These are phyloP conservation scores for Meliscaeva auricollis DNA, from an alignment of 2,888 invertebrate genomes.

Conservation along the genomic window DNA sequence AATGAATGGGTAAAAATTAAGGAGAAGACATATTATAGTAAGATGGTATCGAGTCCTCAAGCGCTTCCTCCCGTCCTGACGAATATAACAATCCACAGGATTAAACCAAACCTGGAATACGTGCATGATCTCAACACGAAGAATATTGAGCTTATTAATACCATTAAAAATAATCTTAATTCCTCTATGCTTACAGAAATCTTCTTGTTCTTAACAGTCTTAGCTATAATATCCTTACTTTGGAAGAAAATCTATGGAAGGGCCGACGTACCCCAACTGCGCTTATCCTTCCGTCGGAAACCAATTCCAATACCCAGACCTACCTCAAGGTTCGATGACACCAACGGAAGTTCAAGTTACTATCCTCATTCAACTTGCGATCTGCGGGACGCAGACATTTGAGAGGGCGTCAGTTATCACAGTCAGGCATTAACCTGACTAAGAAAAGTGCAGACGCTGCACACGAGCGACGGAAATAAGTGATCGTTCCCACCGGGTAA, in stretches of 20 bases:
- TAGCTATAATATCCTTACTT: constrained; percentile 3
- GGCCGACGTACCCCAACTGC: constrained; percentile 5
- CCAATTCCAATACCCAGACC: neutral
- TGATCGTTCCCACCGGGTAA: constrained; percentile 5
- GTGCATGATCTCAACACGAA: too few species aligned
- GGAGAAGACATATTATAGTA: neutral
- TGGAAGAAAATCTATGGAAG: constrained; percentile 34
- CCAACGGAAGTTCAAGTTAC: neutral
- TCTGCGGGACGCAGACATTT: neutral
- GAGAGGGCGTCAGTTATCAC: neutral
- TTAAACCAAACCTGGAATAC: constrained; percentile 15
- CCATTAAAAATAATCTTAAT: constrained; percentile 1
- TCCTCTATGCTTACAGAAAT: constrained; percentile 42
- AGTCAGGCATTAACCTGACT: neutral
- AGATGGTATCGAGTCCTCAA: neutral
- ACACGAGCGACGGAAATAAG: neutral
- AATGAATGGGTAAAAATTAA: neutral
- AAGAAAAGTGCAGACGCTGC: neutral
- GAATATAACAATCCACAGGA: constrained; percentile 24
- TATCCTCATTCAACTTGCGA: neutral
- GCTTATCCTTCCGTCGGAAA: neutral
- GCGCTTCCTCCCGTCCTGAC: constrained; percentile 28
- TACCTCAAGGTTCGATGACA: neutral
- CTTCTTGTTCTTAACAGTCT: neutral
- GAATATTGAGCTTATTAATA: too few species aligned